Base-by-base conservation (phyloP, 2,888 invertebrate species). In the Plutella xylostella region DNA sequence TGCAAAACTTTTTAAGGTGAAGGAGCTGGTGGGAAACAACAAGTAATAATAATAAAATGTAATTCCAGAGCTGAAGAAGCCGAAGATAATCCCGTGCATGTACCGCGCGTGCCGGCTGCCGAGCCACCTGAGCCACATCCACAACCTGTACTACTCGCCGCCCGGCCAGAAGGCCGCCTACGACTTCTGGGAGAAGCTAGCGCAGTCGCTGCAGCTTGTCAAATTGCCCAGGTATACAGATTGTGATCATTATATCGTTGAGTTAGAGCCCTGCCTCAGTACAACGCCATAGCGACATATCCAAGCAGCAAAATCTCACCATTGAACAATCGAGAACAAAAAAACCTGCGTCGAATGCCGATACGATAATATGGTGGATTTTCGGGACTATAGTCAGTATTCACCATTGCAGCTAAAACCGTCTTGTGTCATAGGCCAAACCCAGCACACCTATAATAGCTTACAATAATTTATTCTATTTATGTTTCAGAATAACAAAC, bases 121-220 rank as follows among this genome's bases (percentile, higher is more conserved):
- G 1, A 70, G 77, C 20, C 88, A 90, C 56, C 70, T 92, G 42
- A 85, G 79, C 21, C 89, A 87, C 58, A 90, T 90, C 62, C 89
- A 88, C 61, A 85, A 86, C 54, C 73, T 93, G 45, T 59, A 65
- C 50, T 76, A 69, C 51, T 86, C 88, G 57, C 74, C 85, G 47
- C 66, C 80, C 1, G 74, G 78, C 1, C 69, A 66, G 49, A 65
- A 53, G 35, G 22, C 51, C 12, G 50, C 88, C 6, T 89, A 86
- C 58, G 87, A 91, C 66, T 92, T 92, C 70, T 93, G 92, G 92
- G 85, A 86, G 6, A 89, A 87, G 55, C 72, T 93, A 19, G 72
- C 83, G 28, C 75, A 85, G 49, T 88, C 91, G 0, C 68, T 89
- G 2, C 57, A 60, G 35, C 9, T 34, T 12, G 19, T 49, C 20